Conservation (phyloP, 2,888 invertebrate species). For the Cyaniris semiargus region DNA sequence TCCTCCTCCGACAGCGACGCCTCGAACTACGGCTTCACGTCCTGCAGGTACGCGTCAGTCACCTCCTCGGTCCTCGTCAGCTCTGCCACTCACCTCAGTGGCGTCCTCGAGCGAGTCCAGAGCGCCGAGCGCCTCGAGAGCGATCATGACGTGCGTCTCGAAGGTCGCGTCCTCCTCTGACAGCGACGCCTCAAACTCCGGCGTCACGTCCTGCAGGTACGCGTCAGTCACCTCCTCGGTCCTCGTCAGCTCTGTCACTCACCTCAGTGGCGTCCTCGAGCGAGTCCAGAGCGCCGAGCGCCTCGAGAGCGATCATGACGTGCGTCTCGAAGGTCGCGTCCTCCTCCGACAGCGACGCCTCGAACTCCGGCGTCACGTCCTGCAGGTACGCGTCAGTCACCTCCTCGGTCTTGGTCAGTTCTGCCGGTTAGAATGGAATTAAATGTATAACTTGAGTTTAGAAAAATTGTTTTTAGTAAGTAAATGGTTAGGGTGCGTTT, state of each 20-base stretch:
- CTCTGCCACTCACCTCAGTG: constrained; percentile 83
- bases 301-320: constrained; percentile 91
- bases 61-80: constrained; percentile 69
- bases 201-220: constrained; percentile 70
- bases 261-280: constrained; percentile 93
- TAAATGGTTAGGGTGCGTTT: no score
- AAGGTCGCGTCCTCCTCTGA: constrained; percentile 71
- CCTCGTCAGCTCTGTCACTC: constrained; percentile 62
- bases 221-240: constrained; percentile 71
- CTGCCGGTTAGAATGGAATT: constrained; percentile 45
- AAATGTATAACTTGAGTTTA: no score
- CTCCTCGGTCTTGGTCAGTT: constrained; percentile 68
- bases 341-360: constrained; percentile 68
- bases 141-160: constrained; percentile 83
- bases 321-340: constrained; percentile 71
- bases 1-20: no score
- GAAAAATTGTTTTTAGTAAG: no score
- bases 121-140: constrained; percentile 92
- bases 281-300: constrained; percentile 90
- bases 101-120: constrained; percentile 92
- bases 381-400: constrained; percentile 70
- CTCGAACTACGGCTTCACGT: no score
- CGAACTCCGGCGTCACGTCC: constrained; percentile 73
- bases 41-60: constrained; percentile 70
- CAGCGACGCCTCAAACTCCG: constrained; percentile 70